These are phyloP conservation scores for Schizothorax lantsangensis DNA, from an alignment of 2,797 vertebrate species.

Conservation along the genomic window DNA sequence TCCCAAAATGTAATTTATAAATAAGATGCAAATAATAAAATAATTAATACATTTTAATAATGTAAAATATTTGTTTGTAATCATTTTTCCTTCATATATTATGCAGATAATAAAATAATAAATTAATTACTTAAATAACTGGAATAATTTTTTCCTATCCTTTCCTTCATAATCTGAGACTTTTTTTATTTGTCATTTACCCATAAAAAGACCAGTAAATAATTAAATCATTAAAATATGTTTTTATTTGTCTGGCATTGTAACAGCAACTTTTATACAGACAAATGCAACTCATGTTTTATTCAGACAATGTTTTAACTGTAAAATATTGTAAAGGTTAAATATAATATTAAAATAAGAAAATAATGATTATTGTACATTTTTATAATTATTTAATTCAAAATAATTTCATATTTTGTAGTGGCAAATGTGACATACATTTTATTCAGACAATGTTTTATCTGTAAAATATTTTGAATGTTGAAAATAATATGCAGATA, in stretches of 20 bases:
- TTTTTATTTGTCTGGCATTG: background rate
- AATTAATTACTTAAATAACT: too few species aligned
- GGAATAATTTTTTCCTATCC: too few species aligned
- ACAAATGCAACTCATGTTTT: background rate
- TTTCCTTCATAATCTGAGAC: background rate
- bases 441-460: background rate
- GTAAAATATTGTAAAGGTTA: background rate
- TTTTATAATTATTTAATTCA: background rate
- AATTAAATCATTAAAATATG: too few species aligned
- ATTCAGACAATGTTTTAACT: background rate
- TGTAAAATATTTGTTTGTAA: background rate
- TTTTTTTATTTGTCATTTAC: background rate
- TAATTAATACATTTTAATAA: too few species aligned
- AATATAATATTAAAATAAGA: too few species aligned
- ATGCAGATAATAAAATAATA: background rate
- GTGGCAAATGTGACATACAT: too few species aligned
- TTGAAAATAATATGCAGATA: background rate
- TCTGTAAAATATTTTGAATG: background rate
- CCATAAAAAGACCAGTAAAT: background rate
- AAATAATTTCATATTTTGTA: background rate
- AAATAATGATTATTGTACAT: background rate
- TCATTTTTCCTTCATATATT: background rate
- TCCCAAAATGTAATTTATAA: background rate
- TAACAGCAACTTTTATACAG: background rate
- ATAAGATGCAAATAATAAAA: background rate